phyloP scores from a whole-genome alignment of 2,888 invertebrate genomes.

The Caenorhabditis virilis region DNA sequence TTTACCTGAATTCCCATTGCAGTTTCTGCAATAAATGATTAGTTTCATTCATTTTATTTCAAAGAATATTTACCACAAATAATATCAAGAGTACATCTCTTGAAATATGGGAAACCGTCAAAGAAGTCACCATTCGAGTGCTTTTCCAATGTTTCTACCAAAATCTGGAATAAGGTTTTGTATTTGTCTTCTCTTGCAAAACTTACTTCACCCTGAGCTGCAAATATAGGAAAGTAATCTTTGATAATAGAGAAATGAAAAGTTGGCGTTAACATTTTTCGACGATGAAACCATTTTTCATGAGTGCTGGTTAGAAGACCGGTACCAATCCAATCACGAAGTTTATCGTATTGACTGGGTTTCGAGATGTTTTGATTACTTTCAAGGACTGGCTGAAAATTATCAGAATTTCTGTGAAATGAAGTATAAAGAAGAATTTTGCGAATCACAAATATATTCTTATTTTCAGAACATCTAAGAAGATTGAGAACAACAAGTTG shows the following conservation, averaged over 20 bases:
- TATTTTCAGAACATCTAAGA: too few relatives aligned
- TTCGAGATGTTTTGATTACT: conserved; percentile 66
- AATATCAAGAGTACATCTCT: conserved; percentile 72
- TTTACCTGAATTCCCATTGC: conserved; percentile 62
- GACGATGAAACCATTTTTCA: conserved; percentile 70
- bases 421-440: too few relatives aligned
- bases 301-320: conserved; percentile 72
- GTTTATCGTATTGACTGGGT: conserved; percentile 70
- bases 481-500: too few relatives aligned
- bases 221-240: conserved; percentile 68
- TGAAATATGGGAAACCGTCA: conserved; percentile 72
- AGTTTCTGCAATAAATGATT: conserved; percentile 50
- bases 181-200: too few relatives aligned
- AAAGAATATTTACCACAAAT: conserved; percentile 66
- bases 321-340: conserved; percentile 71
- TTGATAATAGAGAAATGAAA: conserved; percentile 72
- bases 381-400: conserved; percentile 42
- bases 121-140: conserved; percentile 62
- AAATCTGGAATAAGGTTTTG: conserved; percentile 53
- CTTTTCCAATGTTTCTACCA: conserved; percentile 68
- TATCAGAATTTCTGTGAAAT: too few relatives aligned
- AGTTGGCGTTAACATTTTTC: conserved; percentile 72
- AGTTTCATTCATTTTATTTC: background rate
- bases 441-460: too few relatives aligned
- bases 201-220: conserved; percentile 23